These are phyloP conservation scores for Poecile atricapillus DNA, from an alignment of 2,113 vertebrate genomes.

Conservation along the genomic window DNA sequence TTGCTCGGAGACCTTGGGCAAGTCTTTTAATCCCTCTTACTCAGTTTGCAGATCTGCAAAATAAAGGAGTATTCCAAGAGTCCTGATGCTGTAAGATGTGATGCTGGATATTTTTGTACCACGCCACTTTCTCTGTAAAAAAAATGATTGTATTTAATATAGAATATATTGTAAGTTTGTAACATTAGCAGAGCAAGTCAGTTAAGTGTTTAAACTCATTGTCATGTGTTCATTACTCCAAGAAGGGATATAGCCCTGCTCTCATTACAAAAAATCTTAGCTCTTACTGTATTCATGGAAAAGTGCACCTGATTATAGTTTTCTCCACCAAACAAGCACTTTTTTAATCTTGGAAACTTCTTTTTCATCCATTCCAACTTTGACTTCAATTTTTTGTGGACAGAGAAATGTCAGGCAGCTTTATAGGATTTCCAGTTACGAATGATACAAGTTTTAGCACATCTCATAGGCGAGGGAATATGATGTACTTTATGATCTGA, in stretches of 20 bases:
- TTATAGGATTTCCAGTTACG: conserved; percentile 61
- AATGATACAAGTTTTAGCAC: conserved; percentile 41
- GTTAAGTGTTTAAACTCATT: neutral
- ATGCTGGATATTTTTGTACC: neutral
- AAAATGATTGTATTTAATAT: neutral
- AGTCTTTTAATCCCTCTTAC: neutral
- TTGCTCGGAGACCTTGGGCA: neutral
- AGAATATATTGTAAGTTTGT: neutral
- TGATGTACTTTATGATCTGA: conserved; percentile 48
- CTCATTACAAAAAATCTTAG: neutral
- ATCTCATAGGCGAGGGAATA: conserved; percentile 36
- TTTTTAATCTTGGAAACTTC: conserved; percentile 1
- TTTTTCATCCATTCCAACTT: conserved; percentile 31
- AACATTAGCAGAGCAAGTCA: neutral
- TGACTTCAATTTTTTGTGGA: conserved; percentile 20
- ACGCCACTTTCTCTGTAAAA: neutral
- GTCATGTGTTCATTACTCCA: neutral
- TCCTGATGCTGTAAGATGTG: neutral
- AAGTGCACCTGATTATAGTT: neutral
- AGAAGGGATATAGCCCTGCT: neutral
- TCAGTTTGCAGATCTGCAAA: neutral
- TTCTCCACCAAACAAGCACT: neutral
- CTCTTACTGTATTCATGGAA: neutral
- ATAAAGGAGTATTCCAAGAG: neutral
- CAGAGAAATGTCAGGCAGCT: conserved; percentile 14